phyloP scores from a whole-genome alignment of 2,888 invertebrate genomes.

The Priocnemis perturbator region DNA sequence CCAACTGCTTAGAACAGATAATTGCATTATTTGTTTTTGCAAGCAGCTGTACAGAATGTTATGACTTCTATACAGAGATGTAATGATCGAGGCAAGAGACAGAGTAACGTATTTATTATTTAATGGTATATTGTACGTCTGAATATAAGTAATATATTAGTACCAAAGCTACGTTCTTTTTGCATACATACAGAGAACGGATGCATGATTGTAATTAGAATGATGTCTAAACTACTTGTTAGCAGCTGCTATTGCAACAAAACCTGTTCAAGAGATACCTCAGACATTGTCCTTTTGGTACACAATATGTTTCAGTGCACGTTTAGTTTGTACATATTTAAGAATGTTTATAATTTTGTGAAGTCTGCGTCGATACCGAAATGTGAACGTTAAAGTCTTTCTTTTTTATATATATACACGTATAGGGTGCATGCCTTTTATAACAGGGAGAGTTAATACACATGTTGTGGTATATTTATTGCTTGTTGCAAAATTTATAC shows the following conservation, averaged over 20 bases:
- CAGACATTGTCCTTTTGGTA: neutral
- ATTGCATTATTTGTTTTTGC: neutral
- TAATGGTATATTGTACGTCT: constrained; percentile 27
- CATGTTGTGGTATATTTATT: constrained; percentile 5
- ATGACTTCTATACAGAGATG: neutral
- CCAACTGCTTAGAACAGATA: neutral
- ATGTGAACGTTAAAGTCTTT: constrained; percentile 18
- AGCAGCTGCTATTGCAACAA: neutral
- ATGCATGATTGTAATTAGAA: constrained; percentile 23
- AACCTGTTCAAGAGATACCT: neutral
- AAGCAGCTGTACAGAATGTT: neutral
- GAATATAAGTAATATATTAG: constrained; percentile 18
- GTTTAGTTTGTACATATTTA: constrained; percentile 27
- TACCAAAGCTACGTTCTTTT: constrained; percentile 27
- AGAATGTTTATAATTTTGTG: constrained; percentile 29
- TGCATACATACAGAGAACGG: constrained; percentile 24
- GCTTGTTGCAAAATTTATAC: neutral
- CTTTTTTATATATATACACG: constrained; percentile 24
- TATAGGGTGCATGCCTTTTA: constrained; percentile 24
- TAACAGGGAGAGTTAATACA: constrained; percentile 19
- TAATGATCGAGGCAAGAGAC: constrained; percentile 11
- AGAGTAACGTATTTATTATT: constrained; percentile 25
- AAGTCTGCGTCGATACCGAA: too few species aligned
- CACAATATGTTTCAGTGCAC: constrained; percentile 24
- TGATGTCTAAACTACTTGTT: too few species aligned